These are phyloP conservation scores for Drosophila pseudotalamancana DNA, from an alignment of 2,888 invertebrate species.

Conservation along the genomic window DNA sequence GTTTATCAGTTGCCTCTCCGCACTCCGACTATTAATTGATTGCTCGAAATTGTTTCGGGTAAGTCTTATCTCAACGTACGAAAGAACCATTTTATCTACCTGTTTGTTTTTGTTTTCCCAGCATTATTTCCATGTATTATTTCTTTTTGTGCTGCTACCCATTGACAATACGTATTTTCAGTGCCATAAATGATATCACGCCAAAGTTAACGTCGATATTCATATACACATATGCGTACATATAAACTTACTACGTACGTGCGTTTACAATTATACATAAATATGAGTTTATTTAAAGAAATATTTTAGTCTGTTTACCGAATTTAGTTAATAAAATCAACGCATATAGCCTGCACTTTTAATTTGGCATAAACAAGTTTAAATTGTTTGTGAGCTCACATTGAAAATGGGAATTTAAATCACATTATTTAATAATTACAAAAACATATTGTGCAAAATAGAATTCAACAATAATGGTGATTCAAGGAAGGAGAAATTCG, in stretches of 20 bases:
- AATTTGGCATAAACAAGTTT: too few species aligned
- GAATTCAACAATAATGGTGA: too few species aligned
- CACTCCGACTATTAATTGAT: constrained; percentile 64
- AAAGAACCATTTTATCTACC: constrained; percentile 51
- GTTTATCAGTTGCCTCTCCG: constrained; percentile 55
- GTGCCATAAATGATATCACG: not conserved
- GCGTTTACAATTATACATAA: not conserved
- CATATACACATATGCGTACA: not conserved
- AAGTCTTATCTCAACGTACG: constrained; percentile 53
- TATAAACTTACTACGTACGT: too few species aligned
- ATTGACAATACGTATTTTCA: not conserved
- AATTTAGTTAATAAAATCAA: too few species aligned
- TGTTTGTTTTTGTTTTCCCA: constrained; percentile 46
- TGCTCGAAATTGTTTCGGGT: constrained; percentile 63
- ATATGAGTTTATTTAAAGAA: too few species aligned
- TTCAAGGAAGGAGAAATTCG: too few species aligned
- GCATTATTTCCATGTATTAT: constrained; percentile 31
- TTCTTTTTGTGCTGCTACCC: constrained; percentile 17
- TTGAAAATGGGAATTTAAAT: too few species aligned
- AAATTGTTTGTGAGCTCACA: too few species aligned
- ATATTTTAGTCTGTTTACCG: too few species aligned
- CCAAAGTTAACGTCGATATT: not conserved
- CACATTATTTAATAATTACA: too few species aligned
- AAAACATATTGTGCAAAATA: too few species aligned
- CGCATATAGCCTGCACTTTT: too few species aligned